A percentile compares a stretch with the other conserved stretches of the same genome.
Conservation (phyloP, 2,888 invertebrate genomes). For the Xylophagus ater region DNA sequence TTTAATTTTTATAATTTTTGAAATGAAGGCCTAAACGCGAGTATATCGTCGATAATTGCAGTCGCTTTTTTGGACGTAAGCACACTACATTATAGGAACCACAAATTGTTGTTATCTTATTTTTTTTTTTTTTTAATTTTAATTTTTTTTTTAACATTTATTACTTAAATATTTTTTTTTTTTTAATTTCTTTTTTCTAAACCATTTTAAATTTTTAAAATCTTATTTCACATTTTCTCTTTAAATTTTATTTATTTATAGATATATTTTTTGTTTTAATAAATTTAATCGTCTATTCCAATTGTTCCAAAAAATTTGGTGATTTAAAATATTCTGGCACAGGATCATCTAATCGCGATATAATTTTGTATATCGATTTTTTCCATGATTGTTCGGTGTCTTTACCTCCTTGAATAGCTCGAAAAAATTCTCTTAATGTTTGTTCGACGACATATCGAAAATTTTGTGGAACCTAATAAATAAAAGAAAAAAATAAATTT, state of each 20-base stretch:
- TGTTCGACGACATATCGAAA: constrained; percentile 97
- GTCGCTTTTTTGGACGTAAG: constrained; percentile 35
- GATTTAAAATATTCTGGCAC: constrained; percentile 99
- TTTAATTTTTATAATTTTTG: constrained; percentile 44
- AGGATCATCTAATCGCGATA: constrained; percentile 96
- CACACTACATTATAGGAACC: constrained; percentile 29
- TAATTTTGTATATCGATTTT: constrained; percentile 99
- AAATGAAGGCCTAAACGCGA: constrained; percentile 58
- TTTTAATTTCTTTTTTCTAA: constrained; percentile 31
- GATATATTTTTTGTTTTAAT: constrained; percentile 23
- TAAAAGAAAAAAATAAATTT: constrained; percentile 12
- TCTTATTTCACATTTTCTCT: constrained; percentile 20
- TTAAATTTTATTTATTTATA: constrained; percentile 14
- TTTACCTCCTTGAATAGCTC: constrained; percentile 91
- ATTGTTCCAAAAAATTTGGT: constrained; percentile 97
- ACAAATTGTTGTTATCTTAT: constrained; percentile 25
- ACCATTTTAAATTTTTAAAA: constrained; percentile 16
- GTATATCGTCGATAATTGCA: constrained; percentile 49
- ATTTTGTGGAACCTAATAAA: constrained; percentile 85
- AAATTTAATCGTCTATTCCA: constrained; percentile 55
- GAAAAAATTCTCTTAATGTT: constrained; percentile 97
- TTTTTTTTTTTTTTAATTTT: constrained; percentile 19
- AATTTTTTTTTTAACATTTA: constrained; percentile 19
- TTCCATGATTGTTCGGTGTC: constrained; percentile 99
- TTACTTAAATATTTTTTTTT: constrained; percentile 17